A percentile compares a stretch with the other conserved stretches of the same genome.
These are phyloP conservation scores for Bellardia bayeri DNA, from an alignment of 2,888 invertebrate genomes.

Conservation along the genomic window DNA sequence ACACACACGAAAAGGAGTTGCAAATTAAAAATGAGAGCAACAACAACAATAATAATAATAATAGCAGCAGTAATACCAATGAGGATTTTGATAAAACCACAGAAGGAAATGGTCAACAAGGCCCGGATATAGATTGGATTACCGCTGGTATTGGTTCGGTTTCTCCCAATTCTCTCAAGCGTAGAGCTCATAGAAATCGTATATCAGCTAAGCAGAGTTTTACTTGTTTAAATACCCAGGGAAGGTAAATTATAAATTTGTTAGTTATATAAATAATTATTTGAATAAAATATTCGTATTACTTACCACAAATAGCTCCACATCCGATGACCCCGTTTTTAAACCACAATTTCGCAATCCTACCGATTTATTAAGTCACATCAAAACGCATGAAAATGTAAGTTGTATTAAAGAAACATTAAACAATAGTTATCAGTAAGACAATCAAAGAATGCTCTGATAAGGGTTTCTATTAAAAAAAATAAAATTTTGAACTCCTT, in stretches of 20 bases:
- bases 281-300: background rate
- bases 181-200: conserved; percentile 77
- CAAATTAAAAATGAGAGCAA: conserved; percentile 76
- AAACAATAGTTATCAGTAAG: background rate
- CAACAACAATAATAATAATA: conserved; percentile 47
- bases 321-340: conserved; percentile 39
- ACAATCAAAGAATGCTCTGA: too few relatives aligned
- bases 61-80: conserved; percentile 25
- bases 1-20: conserved; percentile 48
- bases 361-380: conserved; percentile 26
- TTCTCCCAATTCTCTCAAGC: conserved; percentile 85
- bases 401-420: conserved; percentile 22
- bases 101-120: conserved; percentile 80
- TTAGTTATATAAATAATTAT: background rate
- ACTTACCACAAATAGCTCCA: conserved; percentile 6
- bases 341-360: conserved; percentile 39
- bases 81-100: conserved; percentile 57
- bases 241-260: conserved; percentile 28
- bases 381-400: conserved; percentile 57
- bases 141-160: conserved; percentile 87
- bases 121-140: conserved; percentile 92
- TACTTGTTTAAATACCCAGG: conserved; percentile 67
- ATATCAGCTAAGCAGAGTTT: conserved; percentile 74
- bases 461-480: too few relatives aligned
- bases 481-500: too few relatives aligned